Percentiles rank a stretch among this genome's conserved stretches.
These are phyloP conservation scores for Schizopygopsis pylzovi DNA, from an alignment of 2,797 vertebrate genomes.

Conservation along the genomic window DNA sequence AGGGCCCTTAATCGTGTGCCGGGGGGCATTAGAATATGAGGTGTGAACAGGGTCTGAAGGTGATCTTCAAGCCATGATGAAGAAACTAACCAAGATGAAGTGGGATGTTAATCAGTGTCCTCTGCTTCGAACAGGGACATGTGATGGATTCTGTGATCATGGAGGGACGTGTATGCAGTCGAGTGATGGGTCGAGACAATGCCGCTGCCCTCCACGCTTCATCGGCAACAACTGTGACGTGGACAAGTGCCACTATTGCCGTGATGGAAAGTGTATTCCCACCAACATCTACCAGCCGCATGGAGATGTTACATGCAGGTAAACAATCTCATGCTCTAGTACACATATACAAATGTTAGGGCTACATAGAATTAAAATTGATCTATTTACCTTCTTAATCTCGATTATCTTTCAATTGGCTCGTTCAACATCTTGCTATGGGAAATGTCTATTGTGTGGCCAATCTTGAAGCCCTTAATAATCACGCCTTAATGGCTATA, in stretches of 20 bases:
- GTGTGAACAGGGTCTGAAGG: neutral
- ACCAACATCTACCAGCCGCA: conserved; percentile 74
- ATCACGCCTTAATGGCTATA: neutral
- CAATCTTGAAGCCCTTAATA: neutral
- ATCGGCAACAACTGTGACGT: conserved; percentile 84
- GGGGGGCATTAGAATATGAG: neutral
- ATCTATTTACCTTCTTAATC: neutral
- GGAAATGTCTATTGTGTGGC: neutral
- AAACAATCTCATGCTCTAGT: conserved; percentile 43
- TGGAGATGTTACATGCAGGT: conserved; percentile 90
- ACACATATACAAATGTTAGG: neutral
- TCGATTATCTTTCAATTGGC: neutral
- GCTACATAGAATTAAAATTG: neutral
- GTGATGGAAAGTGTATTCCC: conserved; percentile 82
- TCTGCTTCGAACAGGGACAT: conserved; percentile 78
- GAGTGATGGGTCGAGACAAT: conserved; percentile 77
- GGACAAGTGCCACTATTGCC: conserved; percentile 88
- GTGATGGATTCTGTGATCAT: conserved; percentile 87
- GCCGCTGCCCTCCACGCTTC: conserved; percentile 85
- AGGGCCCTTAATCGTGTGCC: neutral
- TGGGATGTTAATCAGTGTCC: neutral
- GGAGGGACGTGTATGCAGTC: conserved; percentile 86
- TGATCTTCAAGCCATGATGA: neutral
- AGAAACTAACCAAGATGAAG: neutral
- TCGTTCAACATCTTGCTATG: neutral